Percentiles rank a stretch among this genome's conserved stretches.
phyloP scores from a whole-genome alignment of 1,140 invertebrate genomes.

The Argopecten irradians region DNA sequence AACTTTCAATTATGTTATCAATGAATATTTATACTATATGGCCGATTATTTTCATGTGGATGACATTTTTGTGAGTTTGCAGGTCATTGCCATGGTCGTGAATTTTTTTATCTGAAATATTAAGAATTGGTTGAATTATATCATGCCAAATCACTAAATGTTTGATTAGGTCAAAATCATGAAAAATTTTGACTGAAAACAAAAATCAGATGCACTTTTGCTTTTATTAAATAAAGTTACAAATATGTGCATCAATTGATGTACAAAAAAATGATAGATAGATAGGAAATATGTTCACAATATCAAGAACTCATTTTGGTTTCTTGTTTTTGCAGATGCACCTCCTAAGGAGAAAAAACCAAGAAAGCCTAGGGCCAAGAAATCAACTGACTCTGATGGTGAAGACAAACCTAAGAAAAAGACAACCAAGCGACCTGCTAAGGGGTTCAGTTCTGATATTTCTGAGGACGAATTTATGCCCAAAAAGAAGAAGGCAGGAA shows the following conservation, averaged over 20 bases:
- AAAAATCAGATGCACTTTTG: too few relatives aligned
- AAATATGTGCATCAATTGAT: background rate
- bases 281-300: too few relatives aligned
- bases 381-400: conserved; percentile 56
- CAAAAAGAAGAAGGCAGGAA: conserved; percentile 66
- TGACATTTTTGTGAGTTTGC: too few relatives aligned
- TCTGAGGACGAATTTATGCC: conserved; percentile 67
- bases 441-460: conserved; percentile 49
- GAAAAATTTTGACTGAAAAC: too few relatives aligned
- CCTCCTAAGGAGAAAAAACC: conserved; percentile 52
- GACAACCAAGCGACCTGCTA: conserved; percentile 55
- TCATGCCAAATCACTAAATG: too few relatives aligned
- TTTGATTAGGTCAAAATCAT: too few relatives aligned
- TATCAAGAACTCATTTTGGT: background rate
- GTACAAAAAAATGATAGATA: background rate
- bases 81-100: too few relatives aligned
- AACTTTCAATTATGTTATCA: too few relatives aligned
- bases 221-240: background rate
- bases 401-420: conserved; percentile 54
- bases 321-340: conserved; percentile 39
- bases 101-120: too few relatives aligned
- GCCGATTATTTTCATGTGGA: too few relatives aligned
- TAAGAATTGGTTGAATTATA: too few relatives aligned
- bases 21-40: too few relatives aligned
- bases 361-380: conserved; percentile 55